Evolutionary conservation across 2,888 invertebrate genomes (phyloP), one percentile per base, ranked within the genome.

Genomic region (Protophormia terraenovae): DNA sequence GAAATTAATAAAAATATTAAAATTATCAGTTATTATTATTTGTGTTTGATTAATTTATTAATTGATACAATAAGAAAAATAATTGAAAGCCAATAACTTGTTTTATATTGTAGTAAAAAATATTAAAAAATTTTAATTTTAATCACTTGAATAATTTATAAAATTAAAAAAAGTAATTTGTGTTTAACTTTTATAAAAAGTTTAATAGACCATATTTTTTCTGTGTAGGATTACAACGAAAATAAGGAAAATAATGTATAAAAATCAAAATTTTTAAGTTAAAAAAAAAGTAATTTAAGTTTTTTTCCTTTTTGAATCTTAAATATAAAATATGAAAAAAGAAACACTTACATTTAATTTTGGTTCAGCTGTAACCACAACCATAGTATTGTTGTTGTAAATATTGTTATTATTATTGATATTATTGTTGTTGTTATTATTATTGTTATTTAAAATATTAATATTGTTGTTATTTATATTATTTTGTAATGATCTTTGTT

Each of bases 351-450:
- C 91, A 88, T 91, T 91, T 73, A 92, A 89, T 88, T 91, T 91
- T 67, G 93, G 93, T 85, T 93, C 93, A 81, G 91, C 91, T 88
- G 93, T 93, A 77, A 93, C 93, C 88, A 93, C 93, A 60, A 86
- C 83, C 75, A 87, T 87, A 27, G 83, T 77, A 75, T 55, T 79
- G 47, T 71, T 64, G 29, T 73, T 81, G 69, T 62, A 35, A 47
- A 79, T 55, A 38, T 29, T 82, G 19, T 60, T 64, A 8, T 71
- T 81, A 47, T 66, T 67, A n/a, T 62, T 60, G 22, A 86, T 84
- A 60, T 87, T 87, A 55, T 71, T 84, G 27, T 67, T 67, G 1
- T 58, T 66, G 12, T 67, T 50, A 24, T 76, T 55, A 3, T 81
- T 75, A 8, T 73, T 67, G 19, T 72, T 81, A 38, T 73, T 69